Evolutionary conservation across 2,797 vertebrate species (phyloP), one percentile per base, ranked within the genome.

Genomic region (Trichosurus vulpecula): DNA sequence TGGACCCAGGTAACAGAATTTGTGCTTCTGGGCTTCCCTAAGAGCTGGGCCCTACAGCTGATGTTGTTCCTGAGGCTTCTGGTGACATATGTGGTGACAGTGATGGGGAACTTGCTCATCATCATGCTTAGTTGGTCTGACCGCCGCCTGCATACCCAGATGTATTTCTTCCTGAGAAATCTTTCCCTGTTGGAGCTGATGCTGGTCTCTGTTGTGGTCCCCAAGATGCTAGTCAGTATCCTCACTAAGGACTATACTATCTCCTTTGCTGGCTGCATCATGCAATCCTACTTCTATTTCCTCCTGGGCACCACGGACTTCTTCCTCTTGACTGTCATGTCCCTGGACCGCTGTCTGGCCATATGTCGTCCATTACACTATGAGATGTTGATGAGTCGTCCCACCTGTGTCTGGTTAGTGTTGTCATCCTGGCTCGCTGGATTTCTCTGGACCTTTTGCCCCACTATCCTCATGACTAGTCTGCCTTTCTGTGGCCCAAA

Each of bases 241-340:
- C 2, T 97, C 29, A 95, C 57, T 4, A 93, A 96, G 0, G 93
- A 95, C 25, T 93, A 81, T 22, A 66, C 53, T 29, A 97, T 98
- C 95, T 97, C 97, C 35, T 97, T 97, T 89, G 30, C 57, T 31
- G 91, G n/a, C 22, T 97, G 96, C 53, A 94, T 97, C 16, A 35
- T 61, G 5, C 96, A 98, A 29, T 93, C 97, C 74, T 97, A 96
- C 66, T 53, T 98, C 91, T 97, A 96, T 19, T 97, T 97, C 96
- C 94, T 98, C 27, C 35, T 97, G 52, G 96, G 93, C 4, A 97
- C 96, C 56, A 95, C 92, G 0, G 90, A 97, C 92, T 97, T 97
- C 94, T 96, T 97, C 54, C 95, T 96, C 58, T 95, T 97, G 30
- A 96, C 97, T 22, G 66, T 94, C 25, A 96, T 96, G 96, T 95